Base-by-base conservation (phyloP, 2,113 vertebrate species). In the Marcusenius ussheri region DNA sequence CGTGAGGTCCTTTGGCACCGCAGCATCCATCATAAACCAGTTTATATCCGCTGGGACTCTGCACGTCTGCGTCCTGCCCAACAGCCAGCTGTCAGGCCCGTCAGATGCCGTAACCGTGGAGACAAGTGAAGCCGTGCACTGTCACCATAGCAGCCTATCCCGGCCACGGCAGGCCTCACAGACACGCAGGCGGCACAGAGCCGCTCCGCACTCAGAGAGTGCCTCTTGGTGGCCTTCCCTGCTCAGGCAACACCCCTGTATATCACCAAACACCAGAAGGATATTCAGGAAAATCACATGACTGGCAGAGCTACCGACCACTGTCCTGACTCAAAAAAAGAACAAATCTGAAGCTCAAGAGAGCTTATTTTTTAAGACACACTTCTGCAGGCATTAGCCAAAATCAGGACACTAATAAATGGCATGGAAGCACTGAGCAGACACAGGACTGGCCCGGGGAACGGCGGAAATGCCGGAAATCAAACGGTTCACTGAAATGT, bases 21-120 rank as follows among this genome's bases (percentile, higher is more conserved):
- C 24, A 13, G 87, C 87, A 66, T 66, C 53, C 53, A 66, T 88
- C 87, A 88, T 88, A 66, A 66, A 88, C 87, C 39, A 62, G 87
- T 66, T 88, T 42, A 62, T 50, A 45, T 66, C 56, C 87, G 10
- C 56, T 9, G 87, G 56, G 87, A 88, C 21, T n/a, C 21, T n/a
- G 39, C 87, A 88, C 27, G 31, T 84, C 47, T 39, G 49, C 10
- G 39, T 62, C 53, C 39, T 15, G 56, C 9, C 87, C 87, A 24
- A 46, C 31, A 66, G 53, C 11, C 10, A 87, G 85, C 85, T 56
- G 85, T 87, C 85, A 53, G 85, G 50, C 49, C n/a, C 31, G 31
- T 87, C 85, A 56, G 31, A 87, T 31, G 85, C 17, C 10, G 45
- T 47, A 35, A 35, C 50, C 31, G n/a, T 87, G 31, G 49, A 53